A percentile compares a stretch with the other conserved stretches of the same genome.
phyloP scores from a whole-genome alignment of 2,888 invertebrate genomes.

The Ochropacha duplaris region DNA sequence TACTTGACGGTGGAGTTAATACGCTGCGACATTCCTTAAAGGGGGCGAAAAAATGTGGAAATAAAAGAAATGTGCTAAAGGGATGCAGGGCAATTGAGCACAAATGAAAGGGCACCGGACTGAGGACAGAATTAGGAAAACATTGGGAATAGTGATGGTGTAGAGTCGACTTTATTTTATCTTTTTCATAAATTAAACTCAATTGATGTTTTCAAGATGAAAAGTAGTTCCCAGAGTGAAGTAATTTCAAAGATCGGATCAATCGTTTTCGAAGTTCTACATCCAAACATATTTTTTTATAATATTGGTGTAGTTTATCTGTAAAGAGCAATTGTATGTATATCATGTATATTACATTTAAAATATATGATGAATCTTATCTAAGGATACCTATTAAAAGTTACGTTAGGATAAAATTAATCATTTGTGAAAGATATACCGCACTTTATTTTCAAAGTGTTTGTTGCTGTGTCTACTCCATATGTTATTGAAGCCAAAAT shows the following conservation, averaged over 20 bases:
- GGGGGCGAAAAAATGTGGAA: constrained; percentile 61
- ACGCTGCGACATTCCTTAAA: constrained; percentile 58
- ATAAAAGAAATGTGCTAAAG: constrained; percentile 77
- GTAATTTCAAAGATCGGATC: too few relatives aligned
- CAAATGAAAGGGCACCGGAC: constrained; percentile 75
- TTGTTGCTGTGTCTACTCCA: background rate
- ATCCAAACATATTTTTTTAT: too few relatives aligned
- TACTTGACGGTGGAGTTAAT: constrained; percentile 53
- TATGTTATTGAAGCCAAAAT: constrained; percentile 14
- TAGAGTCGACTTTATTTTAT: constrained; percentile 30
- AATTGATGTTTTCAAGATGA: too few relatives aligned
- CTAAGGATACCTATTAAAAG: too few relatives aligned
- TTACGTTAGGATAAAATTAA: too few relatives aligned
- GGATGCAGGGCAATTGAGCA: constrained; percentile 73
- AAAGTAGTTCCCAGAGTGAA: too few relatives aligned
- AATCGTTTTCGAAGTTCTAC: too few relatives aligned
- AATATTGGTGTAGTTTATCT: too few relatives aligned
- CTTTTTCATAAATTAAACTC: constrained; percentile 1
- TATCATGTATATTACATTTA: too few relatives aligned
- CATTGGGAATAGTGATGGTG: constrained; percentile 39
- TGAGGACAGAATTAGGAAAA: constrained; percentile 67
- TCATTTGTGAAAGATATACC: too few relatives aligned
- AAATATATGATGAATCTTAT: too few relatives aligned
- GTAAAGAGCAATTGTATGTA: too few relatives aligned
- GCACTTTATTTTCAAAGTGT: background rate